Percentiles rank a stretch among this genome's conserved stretches.
Evolutionary conservation across 64 coral and sea anemone genomes (phyloP).

Genomic region (Platygyra sinensis): DNA sequence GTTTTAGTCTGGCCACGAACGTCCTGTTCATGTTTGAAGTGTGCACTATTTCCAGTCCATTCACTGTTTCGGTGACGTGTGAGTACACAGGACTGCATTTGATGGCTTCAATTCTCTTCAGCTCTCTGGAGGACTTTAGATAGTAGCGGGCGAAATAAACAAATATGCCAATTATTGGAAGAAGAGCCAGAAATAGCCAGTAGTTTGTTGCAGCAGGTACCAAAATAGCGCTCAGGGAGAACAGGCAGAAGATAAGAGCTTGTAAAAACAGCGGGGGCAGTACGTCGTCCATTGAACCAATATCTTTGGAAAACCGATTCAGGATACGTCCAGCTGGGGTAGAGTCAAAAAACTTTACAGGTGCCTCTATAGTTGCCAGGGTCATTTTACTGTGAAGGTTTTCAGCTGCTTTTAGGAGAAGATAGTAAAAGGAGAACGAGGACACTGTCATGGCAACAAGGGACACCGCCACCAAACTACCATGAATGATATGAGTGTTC

Average conservation of each 20-base stretch:
- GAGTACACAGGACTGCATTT: slow-evolving; percentile 67
- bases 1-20: slow-evolving; percentile 18
- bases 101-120: slow-evolving; percentile 67
- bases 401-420: slow-evolving; percentile 2
- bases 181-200: slow-evolving; percentile 49
- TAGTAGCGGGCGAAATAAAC: slow-evolving; percentile 54
- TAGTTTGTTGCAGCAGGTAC: slow-evolving; percentile 51
- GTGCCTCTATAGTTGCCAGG: slow-evolving; percentile 5
- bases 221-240: slow-evolving; percentile 29
- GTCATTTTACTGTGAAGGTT: slow-evolving; percentile 48
- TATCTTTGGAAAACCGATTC: slow-evolving; percentile 69
- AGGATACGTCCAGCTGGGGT: slow-evolving; percentile 51
- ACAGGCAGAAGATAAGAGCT: slow-evolving; percentile 33
- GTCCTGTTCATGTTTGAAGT: slow-evolving; percentile 45
- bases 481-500: slow-evolving; percentile 16
- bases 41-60: slow-evolving; percentile 70
- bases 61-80: slow-evolving; percentile 58
- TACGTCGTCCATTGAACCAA: slow-evolving; percentile 62
- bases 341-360: slow-evolving; percentile 48
- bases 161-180: slow-evolving; percentile 36
- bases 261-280: slow-evolving; percentile 50
- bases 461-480: slow-evolving; percentile 10
- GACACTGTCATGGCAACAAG: slow-evolving; percentile 32
- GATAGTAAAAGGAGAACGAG: slow-evolving; percentile 41
- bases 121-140: slow-evolving; percentile 59